Evolutionary conservation across 2,797 vertebrate genomes (phyloP), one percentile per base, ranked within the genome.

Genomic region (Enteromius radiatus): DNA sequence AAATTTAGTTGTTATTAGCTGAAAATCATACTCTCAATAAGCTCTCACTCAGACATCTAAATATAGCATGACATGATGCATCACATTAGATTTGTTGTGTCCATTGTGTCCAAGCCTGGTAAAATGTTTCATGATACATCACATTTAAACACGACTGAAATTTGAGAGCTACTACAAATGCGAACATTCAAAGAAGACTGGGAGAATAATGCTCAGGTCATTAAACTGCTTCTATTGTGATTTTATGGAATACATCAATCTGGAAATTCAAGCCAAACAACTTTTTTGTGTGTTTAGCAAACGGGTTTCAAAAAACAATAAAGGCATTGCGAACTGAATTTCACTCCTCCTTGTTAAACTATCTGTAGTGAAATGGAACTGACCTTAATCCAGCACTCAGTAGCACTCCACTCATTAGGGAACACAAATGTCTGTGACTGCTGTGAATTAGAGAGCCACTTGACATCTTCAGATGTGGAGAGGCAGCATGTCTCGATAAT

Each of bases 401-500:
- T 36, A 21, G 19, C 21, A 76, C 74, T 76, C 33, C 41, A 11
- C 45, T 65, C 59, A 75, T 75, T 74, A 76, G 38, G 49, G 11
- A 76, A 59, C 14, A 68, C 7, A 71, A 68, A 68, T n/a, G 26
- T 38, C 31, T 23, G 45, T 41, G 45, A 68, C 63, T 68, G 73
- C 47, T 76, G 63, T 61, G 73, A 76, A 77, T 75, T n/a, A 82
- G 26, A 81, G 31, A 19, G 45, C 33, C 80, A 54, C 80, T 75
- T 82, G 70, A 75, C 71, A 54, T 75, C 59, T 67, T 76, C 33
- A 67, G 61, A 82, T 82, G 33, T 82, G 70, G 61, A 28, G 59
- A 75, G 65, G 23, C 59, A 54, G 71, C 33, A 14, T 54, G 33
- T 76, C 71, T 76, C 45, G 56, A 41, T 82, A 54, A 82, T 82